Percentiles rank a stretch among this genome's conserved stretches.
Evolutionary conservation across 2,113 vertebrate species (phyloP).

Genomic region (Gulo gulo): DNA sequence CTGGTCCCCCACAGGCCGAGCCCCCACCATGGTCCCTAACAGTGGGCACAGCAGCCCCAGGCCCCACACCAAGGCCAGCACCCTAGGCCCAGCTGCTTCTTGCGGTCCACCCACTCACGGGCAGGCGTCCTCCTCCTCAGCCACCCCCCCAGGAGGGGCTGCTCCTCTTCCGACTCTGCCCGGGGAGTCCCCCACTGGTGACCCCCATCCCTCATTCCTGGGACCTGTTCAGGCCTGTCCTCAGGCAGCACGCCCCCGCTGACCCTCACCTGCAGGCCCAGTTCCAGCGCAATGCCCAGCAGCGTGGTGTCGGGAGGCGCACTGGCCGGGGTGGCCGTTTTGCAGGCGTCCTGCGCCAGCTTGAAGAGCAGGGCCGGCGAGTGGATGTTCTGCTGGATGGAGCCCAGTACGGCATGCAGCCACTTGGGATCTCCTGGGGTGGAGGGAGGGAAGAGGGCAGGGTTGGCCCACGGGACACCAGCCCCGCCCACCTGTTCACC

Average conservation of each 20-base stretch:
- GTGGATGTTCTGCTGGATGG: constrained; percentile 81
- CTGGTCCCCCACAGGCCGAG: neutral
- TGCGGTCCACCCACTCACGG: neutral
- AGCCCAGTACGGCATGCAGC: constrained; percentile 77
- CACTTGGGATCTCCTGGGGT: constrained; percentile 77
- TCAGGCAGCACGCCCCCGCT: fast-evolving
- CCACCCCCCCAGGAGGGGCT: neutral
- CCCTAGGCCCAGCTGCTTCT: neutral
- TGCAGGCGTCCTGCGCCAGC: constrained; percentile 80
- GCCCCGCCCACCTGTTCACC: no score
- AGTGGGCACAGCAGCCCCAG: neutral
- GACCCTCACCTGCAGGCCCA: constrained; percentile 74
- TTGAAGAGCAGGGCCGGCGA: constrained; percentile 78
- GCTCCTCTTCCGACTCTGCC: neutral
- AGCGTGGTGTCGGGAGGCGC: constrained; percentile 65
- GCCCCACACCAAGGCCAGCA: neutral
- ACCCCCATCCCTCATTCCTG: neutral
- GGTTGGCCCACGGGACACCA: neutral
- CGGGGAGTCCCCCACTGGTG: neutral
- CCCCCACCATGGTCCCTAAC: neutral
- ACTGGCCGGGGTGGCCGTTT: constrained; percentile 73
- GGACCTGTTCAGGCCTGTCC: neutral
- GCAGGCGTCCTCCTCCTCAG: neutral
- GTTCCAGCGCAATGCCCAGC: constrained; percentile 78
- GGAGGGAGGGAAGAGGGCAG: neutral